These are phyloP conservation scores for Scaptomyza hsui DNA, from an alignment of 1,140 invertebrate species.

Conservation along the genomic window DNA sequence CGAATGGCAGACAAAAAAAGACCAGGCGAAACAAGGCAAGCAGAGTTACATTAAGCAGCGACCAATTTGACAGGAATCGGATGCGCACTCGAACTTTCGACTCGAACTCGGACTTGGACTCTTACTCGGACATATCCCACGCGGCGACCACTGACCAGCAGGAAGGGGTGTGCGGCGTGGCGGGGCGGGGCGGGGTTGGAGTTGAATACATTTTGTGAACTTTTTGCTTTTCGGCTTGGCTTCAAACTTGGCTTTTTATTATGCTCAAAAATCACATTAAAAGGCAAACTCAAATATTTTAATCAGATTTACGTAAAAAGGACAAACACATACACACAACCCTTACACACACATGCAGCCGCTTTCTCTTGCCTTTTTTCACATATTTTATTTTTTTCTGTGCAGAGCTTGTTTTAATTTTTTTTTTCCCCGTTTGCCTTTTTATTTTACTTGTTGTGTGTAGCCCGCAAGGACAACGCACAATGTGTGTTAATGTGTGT, in stretches of 20 bases:
- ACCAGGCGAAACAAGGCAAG: conserved; percentile 40
- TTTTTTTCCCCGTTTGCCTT: conserved; percentile 14
- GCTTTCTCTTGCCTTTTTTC: conserved; percentile 16
- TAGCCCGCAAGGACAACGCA: conserved; percentile 45
- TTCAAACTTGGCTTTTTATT: conserved; percentile 72
- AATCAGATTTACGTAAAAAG: conserved; percentile 82
- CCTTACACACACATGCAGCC: conserved; percentile 33
- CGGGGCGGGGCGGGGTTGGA: neutral
- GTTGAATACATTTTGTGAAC: conserved; percentile 31
- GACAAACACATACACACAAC: conserved; percentile 54
- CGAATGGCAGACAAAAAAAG: conserved; percentile 3
- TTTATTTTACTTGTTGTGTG: conserved; percentile 11
- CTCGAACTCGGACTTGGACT: conserved; percentile 12
- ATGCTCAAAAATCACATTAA: conserved; percentile 84
- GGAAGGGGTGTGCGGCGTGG: neutral
- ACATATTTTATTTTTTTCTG: conserved; percentile 14
- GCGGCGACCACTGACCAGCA: conserved; percentile 3
- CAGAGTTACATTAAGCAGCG: conserved; percentile 46
- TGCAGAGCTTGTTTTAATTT: conserved; percentile 47
- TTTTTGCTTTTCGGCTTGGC: conserved; percentile 47
- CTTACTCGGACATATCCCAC: conserved; percentile 16
- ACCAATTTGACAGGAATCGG: conserved; percentile 20
- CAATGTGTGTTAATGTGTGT: conserved; percentile 82
- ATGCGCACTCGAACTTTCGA: conserved; percentile 21
- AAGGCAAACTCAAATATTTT: conserved; percentile 84